Percentiles rank a stretch among this genome's conserved stretches.
Evolutionary conservation across 1,140 invertebrate genomes (phyloP).

Genomic region (Tetragnatha versicolor): DNA sequence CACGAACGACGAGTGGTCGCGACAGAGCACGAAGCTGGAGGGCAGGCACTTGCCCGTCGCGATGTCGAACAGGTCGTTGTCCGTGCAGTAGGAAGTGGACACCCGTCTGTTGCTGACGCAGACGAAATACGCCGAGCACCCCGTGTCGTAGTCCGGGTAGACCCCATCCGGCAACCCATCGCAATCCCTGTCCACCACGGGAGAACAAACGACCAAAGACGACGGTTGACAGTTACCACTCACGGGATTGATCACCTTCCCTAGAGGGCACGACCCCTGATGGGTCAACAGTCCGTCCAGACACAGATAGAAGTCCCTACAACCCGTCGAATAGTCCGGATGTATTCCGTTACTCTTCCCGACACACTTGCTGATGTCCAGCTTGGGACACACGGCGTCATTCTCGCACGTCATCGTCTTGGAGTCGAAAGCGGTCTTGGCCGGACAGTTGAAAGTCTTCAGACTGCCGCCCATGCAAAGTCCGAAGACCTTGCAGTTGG

Average conservation of each 20-base stretch:
- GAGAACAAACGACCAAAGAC: slow-evolving; percentile 59
- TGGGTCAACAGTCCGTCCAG: slow-evolving; percentile 67
- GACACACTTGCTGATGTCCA: slow-evolving; percentile 28
- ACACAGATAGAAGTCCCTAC: slow-evolving; percentile 70
- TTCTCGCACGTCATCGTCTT: slow-evolving; percentile 35
- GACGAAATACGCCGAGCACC: slow-evolving; percentile 69
- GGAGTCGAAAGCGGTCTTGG: slow-evolving; percentile 52
- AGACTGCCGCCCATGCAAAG: slow-evolving; percentile 38
- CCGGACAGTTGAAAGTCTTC: slow-evolving; percentile 54
- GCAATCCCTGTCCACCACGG: slow-evolving; percentile 57
- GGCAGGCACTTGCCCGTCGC: slow-evolving; percentile 41
- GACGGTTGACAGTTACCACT: slow-evolving; percentile 62
- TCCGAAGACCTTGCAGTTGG: slow-evolving; percentile 45
- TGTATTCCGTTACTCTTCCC: slow-evolving; percentile 59
- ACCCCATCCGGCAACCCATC: slow-evolving; percentile 65
- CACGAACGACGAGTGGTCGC: background rate
- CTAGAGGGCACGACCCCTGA: slow-evolving; percentile 67
- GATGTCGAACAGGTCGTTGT: slow-evolving; percentile 62
- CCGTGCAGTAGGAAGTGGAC: slow-evolving; percentile 61
- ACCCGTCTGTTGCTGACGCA: slow-evolving; percentile 65
- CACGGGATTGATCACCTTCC: slow-evolving; percentile 68
- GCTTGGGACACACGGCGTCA: background rate
- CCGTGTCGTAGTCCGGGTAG: slow-evolving; percentile 66
- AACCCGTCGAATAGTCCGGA: slow-evolving; percentile 66
- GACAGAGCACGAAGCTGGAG: slow-evolving; percentile 34